Evolutionary conservation across 1,140 invertebrate genomes (phyloP), one percentile per base, ranked within the genome.

Genomic region (Ceratosolen solmsi): DNA sequence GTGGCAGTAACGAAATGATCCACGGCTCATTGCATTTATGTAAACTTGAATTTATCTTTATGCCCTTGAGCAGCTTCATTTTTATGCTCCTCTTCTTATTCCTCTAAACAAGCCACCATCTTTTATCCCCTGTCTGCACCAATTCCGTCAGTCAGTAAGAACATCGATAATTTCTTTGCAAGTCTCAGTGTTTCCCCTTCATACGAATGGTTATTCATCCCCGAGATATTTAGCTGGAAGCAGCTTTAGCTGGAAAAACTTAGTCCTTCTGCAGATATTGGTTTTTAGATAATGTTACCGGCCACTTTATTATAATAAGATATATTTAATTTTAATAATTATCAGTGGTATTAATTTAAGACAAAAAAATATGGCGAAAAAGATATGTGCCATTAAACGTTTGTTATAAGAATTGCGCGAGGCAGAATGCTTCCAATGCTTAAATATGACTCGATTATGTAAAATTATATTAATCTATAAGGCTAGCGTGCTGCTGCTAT

Each of bases 51-150:
- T n/a, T n/a, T n/a, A n/a, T n/a, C n/a, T n/a, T n/a, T n/a, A 75
- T 54, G 33, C 36, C 51, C 73, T 58, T 75, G 33, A 75, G 58
- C 54, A 75, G 36, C 58, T 75, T 15, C 73, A 51, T 0, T 68
- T 56, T 56, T 56, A 75, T 68, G 30, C 33, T 0, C 22, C 33
- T 13, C n/a, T 15, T 33, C 73, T 75, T 15, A 46, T 36, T 54
- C 33, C 54, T 13, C 36, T 60, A 75, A 75, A 56, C 73, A 33
- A 75, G 20, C 73, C 51, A 33, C 22, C 25, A 58, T 33, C 27
- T 38, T 75, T 75, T 75, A 22, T 17, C 33, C 73, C 54, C n/a
- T 33, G 20, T 54, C 51, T 51, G 33, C 73, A 75, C 73, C 73
- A 60, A 54, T 33, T 75, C 20, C 54, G 54, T 74, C 54, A 0